These are phyloP conservation scores for Lepus americanus DNA, from an alignment of 2,113 vertebrate species.

Conservation along the genomic window DNA sequence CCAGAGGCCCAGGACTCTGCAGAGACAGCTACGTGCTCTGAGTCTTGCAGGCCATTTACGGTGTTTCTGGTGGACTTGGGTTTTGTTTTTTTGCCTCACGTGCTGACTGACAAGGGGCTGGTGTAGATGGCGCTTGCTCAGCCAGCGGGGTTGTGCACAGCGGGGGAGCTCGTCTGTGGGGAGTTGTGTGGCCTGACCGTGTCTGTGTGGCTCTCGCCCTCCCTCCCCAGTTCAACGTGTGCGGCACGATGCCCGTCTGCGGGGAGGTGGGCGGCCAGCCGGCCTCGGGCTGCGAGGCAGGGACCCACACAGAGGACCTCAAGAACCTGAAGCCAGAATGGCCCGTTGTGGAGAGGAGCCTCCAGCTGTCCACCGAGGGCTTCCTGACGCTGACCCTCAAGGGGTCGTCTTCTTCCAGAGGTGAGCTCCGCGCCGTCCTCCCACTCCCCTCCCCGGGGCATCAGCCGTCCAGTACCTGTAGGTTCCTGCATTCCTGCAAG, in stretches of 20 bases:
- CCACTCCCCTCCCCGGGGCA: too few relatives aligned
- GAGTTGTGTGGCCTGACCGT: accelerated
- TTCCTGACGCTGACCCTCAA: slow-evolving; percentile 92
- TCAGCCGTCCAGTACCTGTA: too few relatives aligned
- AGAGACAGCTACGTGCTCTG: accelerated
- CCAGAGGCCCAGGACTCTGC: accelerated
- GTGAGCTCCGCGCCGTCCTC: slow-evolving; percentile 82
- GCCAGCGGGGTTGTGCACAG: too few relatives aligned
- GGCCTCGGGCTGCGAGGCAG: slow-evolving; percentile 92
- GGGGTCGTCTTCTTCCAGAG: slow-evolving; percentile 86
- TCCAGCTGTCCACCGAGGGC: slow-evolving; percentile 93
- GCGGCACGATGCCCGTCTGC: slow-evolving; percentile 87
- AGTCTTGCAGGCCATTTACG: not conserved
- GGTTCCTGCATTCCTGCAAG: not conserved
- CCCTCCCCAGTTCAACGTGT: slow-evolving; percentile 91
- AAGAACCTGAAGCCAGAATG: slow-evolving; percentile 74
- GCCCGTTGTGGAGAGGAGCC: slow-evolving; percentile 89
- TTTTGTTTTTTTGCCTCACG: not conserved
- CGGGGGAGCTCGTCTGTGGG: not conserved
- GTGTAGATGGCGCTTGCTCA: too few relatives aligned
- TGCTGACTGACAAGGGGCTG: not conserved
- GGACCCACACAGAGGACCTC: slow-evolving; percentile 53
- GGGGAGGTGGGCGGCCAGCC: slow-evolving; percentile 78
- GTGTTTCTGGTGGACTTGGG: not conserved
- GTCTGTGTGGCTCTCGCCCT: accelerated